Base-by-base conservation (phyloP, 1,140 invertebrate genomes). In the Xylocopa sonorina region DNA sequence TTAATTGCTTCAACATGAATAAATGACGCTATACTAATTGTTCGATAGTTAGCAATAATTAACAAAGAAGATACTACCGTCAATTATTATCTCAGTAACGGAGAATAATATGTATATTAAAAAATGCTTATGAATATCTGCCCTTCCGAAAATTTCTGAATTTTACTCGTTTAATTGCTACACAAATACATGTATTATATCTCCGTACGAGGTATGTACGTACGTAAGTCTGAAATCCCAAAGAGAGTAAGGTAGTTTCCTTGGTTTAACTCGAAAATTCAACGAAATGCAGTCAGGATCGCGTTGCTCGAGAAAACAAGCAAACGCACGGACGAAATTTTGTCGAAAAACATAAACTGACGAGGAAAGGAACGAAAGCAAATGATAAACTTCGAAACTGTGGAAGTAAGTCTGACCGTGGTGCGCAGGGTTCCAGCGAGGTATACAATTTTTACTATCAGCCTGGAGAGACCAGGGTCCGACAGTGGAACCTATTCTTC, bases 391-490 rank as follows among this genome's bases (percentile, higher is more conserved):
- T 62, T 43, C 16, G 1, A 5, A 32, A n/a, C 32, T 27, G 3
- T 32, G 3, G 16, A 41, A 38, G 43, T 32, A 18, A 62, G 46
- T 60, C 7, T 41, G 50, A 67, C 29, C 21, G 41, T 43, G 27
- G 27, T 16, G 5, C 27, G 21, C 50, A 41, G 34, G n/a, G 27
- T 27, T 38, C 10, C 16, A 18, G 41, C n/a, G 32, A n/a, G 24
- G 43, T 67, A 66, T 66, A 21, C 55, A 75, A 67, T 57, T 76
- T 76, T n/a, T n/a, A n/a, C n/a, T 55, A 75, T 53, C 38, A 43
- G 27, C 38, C 32, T 18, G 2, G 2, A 24, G 43, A 55, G 66
- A 75, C 48, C 1, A 24, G 3, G n/a, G 7, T 1, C 14, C 10
- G 48, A 41, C 24, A 60, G 41, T 0, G 7, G 27, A 43, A 64